phyloP scores from a whole-genome alignment of 2,888 invertebrate genomes.

The Drosophila heteroneura region DNA sequence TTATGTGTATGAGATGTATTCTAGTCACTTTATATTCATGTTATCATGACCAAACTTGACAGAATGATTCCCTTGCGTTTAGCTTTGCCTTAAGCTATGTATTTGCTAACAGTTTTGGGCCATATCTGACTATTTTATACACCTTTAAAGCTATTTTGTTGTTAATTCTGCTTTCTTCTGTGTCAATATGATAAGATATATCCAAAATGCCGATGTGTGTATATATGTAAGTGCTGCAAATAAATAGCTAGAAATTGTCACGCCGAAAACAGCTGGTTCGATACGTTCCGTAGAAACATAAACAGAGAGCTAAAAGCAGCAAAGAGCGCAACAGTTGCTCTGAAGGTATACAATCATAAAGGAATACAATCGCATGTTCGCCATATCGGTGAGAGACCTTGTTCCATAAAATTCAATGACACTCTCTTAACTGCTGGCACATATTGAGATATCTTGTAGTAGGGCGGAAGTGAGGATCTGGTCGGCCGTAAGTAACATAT shows the following conservation, averaged over 20 bases:
- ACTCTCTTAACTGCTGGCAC: background rate
- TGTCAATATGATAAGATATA: background rate
- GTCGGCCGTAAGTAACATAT: background rate
- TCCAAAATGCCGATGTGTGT: background rate
- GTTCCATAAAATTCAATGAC: background rate
- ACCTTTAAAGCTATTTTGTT: background rate
- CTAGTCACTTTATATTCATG: background rate
- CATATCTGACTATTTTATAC: background rate
- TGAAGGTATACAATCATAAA: background rate
- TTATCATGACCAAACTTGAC: slow-evolving; percentile 1
- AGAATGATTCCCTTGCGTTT: background rate
- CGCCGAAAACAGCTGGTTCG: background rate
- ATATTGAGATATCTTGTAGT: background rate
- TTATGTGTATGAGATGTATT: background rate
- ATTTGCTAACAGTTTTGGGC: background rate
- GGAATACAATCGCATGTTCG: slow-evolving; percentile 2
- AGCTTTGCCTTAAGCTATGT: background rate
- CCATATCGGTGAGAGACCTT: background rate
- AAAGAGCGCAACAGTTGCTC: background rate
- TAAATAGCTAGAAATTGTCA: background rate
- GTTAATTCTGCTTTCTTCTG: background rate
- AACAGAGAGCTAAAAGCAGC: slow-evolving; percentile 1
- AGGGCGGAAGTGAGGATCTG: background rate
- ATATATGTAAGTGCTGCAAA: background rate
- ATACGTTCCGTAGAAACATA: background rate